phyloP scores from a whole-genome alignment of 2,113 vertebrate genomes.

The Hippotragus niger region DNA sequence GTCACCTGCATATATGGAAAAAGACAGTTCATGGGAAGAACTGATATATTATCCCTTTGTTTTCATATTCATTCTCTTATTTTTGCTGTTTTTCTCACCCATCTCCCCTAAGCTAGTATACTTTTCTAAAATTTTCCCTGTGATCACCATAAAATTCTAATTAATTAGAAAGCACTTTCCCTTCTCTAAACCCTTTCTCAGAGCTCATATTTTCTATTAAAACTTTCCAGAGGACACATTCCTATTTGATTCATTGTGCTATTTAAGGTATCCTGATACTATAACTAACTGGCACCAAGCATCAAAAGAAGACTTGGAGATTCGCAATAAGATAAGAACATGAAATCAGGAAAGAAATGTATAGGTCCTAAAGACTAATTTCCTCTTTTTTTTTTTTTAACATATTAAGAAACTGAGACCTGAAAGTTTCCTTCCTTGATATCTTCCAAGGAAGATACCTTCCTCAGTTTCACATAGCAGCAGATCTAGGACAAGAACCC shows the following conservation, averaged over 20 bases:
- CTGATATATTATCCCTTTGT: not conserved
- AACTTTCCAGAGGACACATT: not conserved
- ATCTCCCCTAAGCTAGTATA: not conserved
- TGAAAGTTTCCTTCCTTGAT: not conserved
- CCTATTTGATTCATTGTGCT: not conserved
- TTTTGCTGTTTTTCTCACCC: not conserved
- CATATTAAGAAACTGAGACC: not conserved
- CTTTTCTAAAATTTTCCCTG: not conserved
- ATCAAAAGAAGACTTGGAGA: not conserved
- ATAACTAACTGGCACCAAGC: not conserved
- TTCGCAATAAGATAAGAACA: not conserved
- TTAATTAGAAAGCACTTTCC: not conserved
- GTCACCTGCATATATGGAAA: not conserved
- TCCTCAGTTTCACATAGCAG: not conserved
- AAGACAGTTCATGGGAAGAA: not conserved
- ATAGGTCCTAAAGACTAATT: not conserved
- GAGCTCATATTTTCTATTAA: not conserved
- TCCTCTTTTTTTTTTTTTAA: not conserved
- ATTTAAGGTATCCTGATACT: not conserved
- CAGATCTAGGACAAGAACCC: not conserved
- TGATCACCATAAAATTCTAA: not conserved
- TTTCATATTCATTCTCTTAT: not conserved
- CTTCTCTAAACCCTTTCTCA: not conserved
- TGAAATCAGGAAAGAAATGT: not conserved
- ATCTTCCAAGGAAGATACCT: not conserved